A percentile compares a stretch with the other conserved stretches of the same genome.
These are phyloP conservation scores for Promerops cafer DNA, from an alignment of 2,113 vertebrate genomes.

Conservation along the genomic window DNA sequence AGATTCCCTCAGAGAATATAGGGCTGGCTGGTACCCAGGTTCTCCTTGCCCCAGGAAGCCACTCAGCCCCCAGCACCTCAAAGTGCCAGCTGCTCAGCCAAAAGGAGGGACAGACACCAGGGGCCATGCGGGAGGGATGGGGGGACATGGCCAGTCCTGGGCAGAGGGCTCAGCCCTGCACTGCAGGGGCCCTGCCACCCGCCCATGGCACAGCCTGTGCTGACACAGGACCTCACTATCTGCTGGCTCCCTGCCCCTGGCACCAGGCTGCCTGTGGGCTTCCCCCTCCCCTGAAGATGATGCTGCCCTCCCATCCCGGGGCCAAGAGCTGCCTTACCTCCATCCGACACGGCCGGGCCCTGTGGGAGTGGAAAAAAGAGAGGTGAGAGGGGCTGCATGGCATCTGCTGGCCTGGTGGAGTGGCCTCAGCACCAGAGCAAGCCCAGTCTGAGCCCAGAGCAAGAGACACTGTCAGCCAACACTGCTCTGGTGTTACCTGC, in stretches of 20 bases:
- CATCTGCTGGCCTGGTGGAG: not conserved
- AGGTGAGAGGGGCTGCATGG: not conserved
- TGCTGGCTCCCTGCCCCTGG: not conserved
- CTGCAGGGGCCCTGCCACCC: rapidly evolving
- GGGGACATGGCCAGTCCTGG: not conserved
- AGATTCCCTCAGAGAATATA: not conserved
- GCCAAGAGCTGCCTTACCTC: conserved; percentile 66
- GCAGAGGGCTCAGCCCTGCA: not conserved
- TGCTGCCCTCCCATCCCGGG: not conserved
- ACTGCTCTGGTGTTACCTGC: not conserved
- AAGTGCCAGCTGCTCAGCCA: not conserved
- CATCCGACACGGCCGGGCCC: conserved; percentile 74
- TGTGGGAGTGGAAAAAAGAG: conserved; percentile 43
- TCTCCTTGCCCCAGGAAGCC: not conserved
- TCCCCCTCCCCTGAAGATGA: not conserved
- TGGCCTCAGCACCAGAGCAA: not conserved
- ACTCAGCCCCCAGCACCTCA: not conserved
- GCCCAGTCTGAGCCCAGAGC: not conserved
- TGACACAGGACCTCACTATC: not conserved
- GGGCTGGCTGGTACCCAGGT: not conserved
- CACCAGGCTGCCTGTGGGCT: not conserved
- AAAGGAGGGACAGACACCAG: not conserved
- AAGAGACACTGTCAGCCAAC: not conserved
- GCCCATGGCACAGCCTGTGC: not conserved
- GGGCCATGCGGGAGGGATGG: rapidly evolving